A percentile compares a stretch with the other conserved stretches of the same genome.
Conservation (phyloP, 2,797 vertebrate species). For the Xiphorhynchus erythropygius region DNA sequence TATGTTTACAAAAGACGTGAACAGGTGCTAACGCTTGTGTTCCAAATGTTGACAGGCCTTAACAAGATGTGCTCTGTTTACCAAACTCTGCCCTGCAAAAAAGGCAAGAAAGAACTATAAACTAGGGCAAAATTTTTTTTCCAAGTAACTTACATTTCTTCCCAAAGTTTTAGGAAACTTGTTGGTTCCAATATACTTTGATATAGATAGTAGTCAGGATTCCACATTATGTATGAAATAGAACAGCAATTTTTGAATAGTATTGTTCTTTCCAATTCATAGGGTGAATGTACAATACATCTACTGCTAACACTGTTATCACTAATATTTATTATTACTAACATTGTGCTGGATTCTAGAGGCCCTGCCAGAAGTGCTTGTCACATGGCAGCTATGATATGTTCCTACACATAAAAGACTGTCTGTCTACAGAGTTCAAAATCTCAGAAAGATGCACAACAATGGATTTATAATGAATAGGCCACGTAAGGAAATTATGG, state of each 20-base stretch:
- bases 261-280: not conserved
- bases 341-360: not conserved
- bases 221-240: not conserved
- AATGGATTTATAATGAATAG: not conserved
- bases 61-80: not conserved
- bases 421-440: not conserved
- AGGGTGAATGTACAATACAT: not conserved
- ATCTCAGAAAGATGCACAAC: not conserved
- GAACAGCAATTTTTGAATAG: not conserved
- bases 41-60: slow-evolving; percentile 25
- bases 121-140: not conserved
- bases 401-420: not conserved
- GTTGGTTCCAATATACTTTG: not conserved
- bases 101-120: not conserved
- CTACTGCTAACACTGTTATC: not conserved
- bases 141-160: not conserved
- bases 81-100: not conserved
- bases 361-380: not conserved
- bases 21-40: not conserved
- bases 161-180: not conserved
- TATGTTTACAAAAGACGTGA: slow-evolving; percentile 28
- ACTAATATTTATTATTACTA: not conserved
- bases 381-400: not conserved
- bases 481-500: not conserved
- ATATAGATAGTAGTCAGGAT: not conserved